Conservation (phyloP, 2,113 vertebrate genomes). For the Aramus guarauna region DNA sequence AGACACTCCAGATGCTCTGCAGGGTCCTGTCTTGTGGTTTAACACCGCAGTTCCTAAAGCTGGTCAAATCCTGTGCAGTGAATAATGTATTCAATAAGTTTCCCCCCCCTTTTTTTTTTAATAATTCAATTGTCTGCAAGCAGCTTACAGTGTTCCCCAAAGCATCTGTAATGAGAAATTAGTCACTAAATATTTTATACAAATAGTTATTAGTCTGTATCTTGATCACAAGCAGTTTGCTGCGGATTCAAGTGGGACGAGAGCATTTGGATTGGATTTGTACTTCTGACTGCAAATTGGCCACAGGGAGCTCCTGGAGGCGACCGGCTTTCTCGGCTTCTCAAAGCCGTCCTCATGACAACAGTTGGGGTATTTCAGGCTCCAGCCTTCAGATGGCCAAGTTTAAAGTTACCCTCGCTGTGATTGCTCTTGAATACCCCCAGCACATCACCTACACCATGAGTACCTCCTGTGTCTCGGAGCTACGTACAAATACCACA, state of each 20-base stretch:
- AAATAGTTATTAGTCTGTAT: constrained; percentile 9
- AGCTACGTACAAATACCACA: neutral
- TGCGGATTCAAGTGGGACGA: neutral
- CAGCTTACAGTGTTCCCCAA: neutral
- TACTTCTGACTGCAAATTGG: neutral
- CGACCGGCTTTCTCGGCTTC: neutral
- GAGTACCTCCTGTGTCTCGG: neutral
- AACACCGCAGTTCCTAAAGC: neutral
- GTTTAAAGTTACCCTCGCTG: neutral
- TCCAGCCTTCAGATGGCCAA: neutral
- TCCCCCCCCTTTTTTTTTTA: neutral
- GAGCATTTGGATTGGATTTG: neutral
- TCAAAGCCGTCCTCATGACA: neutral
- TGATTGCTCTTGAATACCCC: neutral
- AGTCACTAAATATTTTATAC: constrained; percentile 45
- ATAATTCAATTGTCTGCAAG: constrained; percentile 10
- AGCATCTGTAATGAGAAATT: constrained; percentile 29
- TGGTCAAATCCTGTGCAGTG: neutral
- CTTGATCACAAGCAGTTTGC: neutral
- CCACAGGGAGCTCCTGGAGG: neutral
- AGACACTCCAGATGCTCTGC: neutral
- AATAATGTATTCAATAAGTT: neutral
- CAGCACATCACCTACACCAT: no score
- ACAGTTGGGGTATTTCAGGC: neutral
- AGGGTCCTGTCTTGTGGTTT: neutral